Conservation (phyloP, 2,888 invertebrate species). For the Tetropium fuscum region DNA sequence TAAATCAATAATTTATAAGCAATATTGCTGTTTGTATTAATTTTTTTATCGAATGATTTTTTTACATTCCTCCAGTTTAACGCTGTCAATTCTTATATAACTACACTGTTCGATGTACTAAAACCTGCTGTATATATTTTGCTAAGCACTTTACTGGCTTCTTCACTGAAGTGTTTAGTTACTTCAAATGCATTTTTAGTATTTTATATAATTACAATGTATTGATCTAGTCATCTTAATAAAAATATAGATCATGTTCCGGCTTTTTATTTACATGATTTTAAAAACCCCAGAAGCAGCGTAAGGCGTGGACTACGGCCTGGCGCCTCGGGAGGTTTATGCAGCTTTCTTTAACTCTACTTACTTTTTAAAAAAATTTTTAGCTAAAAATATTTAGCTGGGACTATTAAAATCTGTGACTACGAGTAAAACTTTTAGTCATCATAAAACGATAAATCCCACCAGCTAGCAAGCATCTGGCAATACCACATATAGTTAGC, state of each 20-base stretch:
- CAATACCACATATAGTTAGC: too few relatives aligned
- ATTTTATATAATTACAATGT: conserved; percentile 40
- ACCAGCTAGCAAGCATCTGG: too few relatives aligned
- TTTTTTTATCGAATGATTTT: neutral
- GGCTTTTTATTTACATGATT: neutral
- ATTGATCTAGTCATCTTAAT: conserved; percentile 42
- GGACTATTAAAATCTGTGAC: too few relatives aligned
- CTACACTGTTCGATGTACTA: conserved; percentile 7
- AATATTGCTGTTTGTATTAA: conserved; percentile 10
- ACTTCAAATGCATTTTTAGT: conserved; percentile 29
- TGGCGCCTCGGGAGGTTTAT: too few relatives aligned
- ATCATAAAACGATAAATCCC: too few relatives aligned
- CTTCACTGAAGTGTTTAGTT: conserved; percentile 22
- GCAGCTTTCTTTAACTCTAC: too few relatives aligned
- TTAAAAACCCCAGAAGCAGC: too few relatives aligned
- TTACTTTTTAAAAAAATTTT: too few relatives aligned
- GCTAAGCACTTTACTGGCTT: conserved; percentile 20
- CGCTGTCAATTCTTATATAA: conserved; percentile 27
- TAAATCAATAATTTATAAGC: too few relatives aligned
- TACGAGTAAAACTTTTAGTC: too few relatives aligned
- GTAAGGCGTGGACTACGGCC: too few relatives aligned
- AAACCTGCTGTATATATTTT: conserved; percentile 28
- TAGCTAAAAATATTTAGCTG: too few relatives aligned
- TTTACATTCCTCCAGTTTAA: conserved; percentile 29
- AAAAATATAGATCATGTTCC: conserved; percentile 31